phyloP scores from a whole-genome alignment of 1,140 invertebrate species.

The Phymorhynchus buccinoides region DNA sequence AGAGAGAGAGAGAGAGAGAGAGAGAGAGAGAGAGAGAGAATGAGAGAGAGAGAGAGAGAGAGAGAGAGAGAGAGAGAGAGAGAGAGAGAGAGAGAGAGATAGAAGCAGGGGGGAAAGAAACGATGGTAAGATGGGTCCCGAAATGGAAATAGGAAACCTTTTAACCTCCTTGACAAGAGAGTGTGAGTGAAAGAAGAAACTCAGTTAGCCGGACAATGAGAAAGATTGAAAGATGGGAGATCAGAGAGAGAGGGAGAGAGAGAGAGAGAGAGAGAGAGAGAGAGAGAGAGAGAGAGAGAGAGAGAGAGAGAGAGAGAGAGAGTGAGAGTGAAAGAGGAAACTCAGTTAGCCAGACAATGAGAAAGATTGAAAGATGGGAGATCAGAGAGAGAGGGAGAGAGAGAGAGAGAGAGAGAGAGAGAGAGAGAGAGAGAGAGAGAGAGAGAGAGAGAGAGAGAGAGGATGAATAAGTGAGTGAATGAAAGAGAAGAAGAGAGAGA shows the following conservation, averaged over 20 bases:
- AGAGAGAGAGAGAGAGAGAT: neutral
- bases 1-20: neutral
- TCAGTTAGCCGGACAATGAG: no score
- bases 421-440: neutral
- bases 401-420: neutral
- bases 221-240: no score
- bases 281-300: conserved; percentile 2
- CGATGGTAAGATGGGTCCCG: no score
- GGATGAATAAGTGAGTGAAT: neutral
- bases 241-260: no score
- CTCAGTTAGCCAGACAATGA: no score
- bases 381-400: no score
- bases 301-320: conserved; percentile 32
- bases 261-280: neutral
- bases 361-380: no score
- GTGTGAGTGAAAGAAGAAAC: no score
- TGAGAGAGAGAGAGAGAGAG: neutral
- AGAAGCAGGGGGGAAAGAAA: neutral
- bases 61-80: neutral
- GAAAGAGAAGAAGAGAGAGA: no score
- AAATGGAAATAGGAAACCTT: no score
- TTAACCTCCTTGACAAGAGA: no score
- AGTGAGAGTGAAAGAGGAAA: no score
- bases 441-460: conserved; percentile 33
- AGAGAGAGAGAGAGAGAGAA: neutral